Base-by-base conservation (phyloP, 2,797 vertebrate species). In the Phoebastria nigripes region DNA sequence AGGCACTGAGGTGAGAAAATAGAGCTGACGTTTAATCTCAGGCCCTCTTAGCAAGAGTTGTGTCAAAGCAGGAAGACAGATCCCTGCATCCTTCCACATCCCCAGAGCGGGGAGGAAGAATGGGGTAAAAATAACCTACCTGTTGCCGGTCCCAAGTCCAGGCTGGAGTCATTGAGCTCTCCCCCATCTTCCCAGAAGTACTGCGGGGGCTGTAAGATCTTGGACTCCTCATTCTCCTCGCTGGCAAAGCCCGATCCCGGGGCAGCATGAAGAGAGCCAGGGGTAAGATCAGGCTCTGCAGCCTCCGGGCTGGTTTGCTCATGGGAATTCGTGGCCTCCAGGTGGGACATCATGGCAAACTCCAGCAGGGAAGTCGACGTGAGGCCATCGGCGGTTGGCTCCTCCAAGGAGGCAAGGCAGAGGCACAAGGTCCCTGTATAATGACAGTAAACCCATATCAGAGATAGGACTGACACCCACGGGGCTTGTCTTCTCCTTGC, bases 201-300 rank as follows among this genome's bases (percentile, higher is more conserved):
- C 88, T 98, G 98, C 0, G 98, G 98, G 1, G 98, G 97, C 84
- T 98, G 98, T 56, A 98, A 92, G 31, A 98, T 95, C 51, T 94
- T 97, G 61, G 98, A 98, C 69, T 98, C 98, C 17, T 98, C 98
- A 24, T 98, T 98, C 62, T 98, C 98, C 85, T 98, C 98, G 0
- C 98, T 98, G 94, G 98, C 97, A 96, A 98, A 98, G 76, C 98
- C 98, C 0, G 98, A 99, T 74, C 98, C 98, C 0, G 98, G 98
- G 16, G 98, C 98, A 41, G 96, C 97, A 28, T 98, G 98, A 71
- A 98, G 94, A 12, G 98, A 94, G 33, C 96, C 86, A 28, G 97
- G 95, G 15, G 76, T 73, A 84, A 94, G 90, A 28, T 98, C 97
- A 2, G 91, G 77, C 59, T 97, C 97, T 0, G 46, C 67, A 55